Base-by-base conservation (phyloP, 2,797 vertebrate genomes). In the Cirrhinus mrigala region DNA sequence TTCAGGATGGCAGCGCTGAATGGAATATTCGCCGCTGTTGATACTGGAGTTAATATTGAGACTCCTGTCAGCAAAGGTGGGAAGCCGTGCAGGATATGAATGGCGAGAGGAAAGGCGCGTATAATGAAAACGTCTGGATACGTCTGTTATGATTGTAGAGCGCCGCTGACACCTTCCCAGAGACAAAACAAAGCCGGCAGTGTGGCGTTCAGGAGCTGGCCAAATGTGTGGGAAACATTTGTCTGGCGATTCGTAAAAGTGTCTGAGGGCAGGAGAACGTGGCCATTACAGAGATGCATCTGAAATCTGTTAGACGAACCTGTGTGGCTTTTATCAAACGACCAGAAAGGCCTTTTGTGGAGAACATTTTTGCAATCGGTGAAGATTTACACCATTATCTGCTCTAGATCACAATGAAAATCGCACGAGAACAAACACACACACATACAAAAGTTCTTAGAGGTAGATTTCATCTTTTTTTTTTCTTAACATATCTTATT, bases 101-200 rank as follows among this genome's bases (percentile, higher is more conserved):
- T 33, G n/a, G 24, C 8, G n/a, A 52, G 33, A 40, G 78, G 44
- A 66, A 68, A 48, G 24, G 27, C 78, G 52, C 12, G 27, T 15
- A n/a, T 9, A n/a, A 56, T 66, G 79, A 80, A 54, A 81, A 40
- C 14, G 20, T 52, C 62, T 56, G 79, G n/a, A 54, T 40, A 5
- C 9, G 27, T 33, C 73, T 56, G 79, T 44, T 40, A 46, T 46
- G 44, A 58, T 46, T 71, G 33, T 44, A n/a, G 73, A 71, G 52
- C 18, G 16, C 33, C 44, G 50, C 81, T 74, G 81, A 74, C 81
- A 82, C 68, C 80, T 82, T 82, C 37, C 10, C 18, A 9, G 6
- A 70, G 79, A 70, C 66, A 1, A 44, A 82, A 82, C 66, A 71
- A 44, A 71, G 79, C 33, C 4, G 52, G 58, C 9, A 46, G 80